phyloP scores from a whole-genome alignment of 2,888 invertebrate genomes.

The Pterostichus niger region DNA sequence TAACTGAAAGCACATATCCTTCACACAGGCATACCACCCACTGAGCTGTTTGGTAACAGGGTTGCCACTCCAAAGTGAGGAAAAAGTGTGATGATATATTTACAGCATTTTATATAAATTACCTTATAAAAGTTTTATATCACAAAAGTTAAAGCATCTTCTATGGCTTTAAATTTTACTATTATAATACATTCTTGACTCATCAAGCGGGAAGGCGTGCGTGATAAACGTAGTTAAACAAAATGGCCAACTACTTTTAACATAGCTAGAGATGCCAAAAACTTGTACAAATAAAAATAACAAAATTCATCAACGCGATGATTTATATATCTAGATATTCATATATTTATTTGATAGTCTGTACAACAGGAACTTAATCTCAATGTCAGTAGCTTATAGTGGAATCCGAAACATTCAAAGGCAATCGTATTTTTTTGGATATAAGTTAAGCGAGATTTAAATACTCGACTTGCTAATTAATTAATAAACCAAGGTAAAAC shows the following conservation, averaged over 20 bases:
- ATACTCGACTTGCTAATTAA: too few species aligned
- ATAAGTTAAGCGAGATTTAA: too few species aligned
- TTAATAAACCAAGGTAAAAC: too few species aligned
- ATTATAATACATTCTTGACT: constrained; percentile 24
- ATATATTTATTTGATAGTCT: too few species aligned
- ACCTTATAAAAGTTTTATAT: constrained; percentile 32
- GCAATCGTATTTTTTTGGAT: too few species aligned
- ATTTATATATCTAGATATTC: too few species aligned
- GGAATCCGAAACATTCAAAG: too few species aligned
- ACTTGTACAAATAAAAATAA: too few species aligned
- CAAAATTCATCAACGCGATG: too few species aligned
- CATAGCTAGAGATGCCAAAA: too few species aligned
- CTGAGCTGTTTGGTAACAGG: neutral
- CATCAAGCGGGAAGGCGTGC: neutral
- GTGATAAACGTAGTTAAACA: neutral
- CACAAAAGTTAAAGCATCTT: constrained; percentile 18
- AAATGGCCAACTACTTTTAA: neutral
- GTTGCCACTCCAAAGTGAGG: constrained; percentile 9
- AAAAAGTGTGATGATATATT: constrained; percentile 11
- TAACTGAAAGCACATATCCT: constrained; percentile 1
- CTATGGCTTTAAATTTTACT: neutral
- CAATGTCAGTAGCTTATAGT: too few species aligned
- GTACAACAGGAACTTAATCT: too few species aligned
- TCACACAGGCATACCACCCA: constrained; percentile 1
- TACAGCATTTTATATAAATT: constrained; percentile 7